Base-by-base conservation (phyloP, 2,113 vertebrate genomes). In the Okapia johnstoni region DNA sequence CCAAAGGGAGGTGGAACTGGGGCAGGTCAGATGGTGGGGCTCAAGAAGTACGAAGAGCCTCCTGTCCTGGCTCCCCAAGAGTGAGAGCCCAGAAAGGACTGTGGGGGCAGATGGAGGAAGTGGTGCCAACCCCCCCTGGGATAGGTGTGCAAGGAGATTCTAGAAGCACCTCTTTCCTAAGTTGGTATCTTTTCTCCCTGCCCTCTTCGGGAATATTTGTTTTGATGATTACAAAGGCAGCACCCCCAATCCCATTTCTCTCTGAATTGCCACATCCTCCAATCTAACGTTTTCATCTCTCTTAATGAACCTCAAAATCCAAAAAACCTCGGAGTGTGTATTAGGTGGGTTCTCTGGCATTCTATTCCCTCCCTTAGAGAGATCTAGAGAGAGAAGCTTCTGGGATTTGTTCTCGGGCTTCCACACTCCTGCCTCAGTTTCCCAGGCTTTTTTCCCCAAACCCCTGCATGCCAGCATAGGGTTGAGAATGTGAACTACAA, bases 351-450 rank as follows among this genome's bases (percentile, higher is more conserved):
- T 61, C 28, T 46, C 57, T 5, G 61, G 48, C 66, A 54, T 88
- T 85, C n/a, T 79, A 10, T 60, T 54, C n/a, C 21, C n/a, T 92
- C n/a, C n/a, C 19, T 33, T 15, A 15, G n/a, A 30, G 19, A 30
- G 6, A 63, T 6, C 48, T 23, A 36, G 36, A 76, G 19, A 60
- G 88, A 61, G 80, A 52, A 52, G 63, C 46, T 87, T 94, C 88
- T 54, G 30, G 70, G n/a, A 77, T 63, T 81, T 91, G n/a, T 36
- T 60, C 40, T 84, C 12, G 0, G 10, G 36, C 17, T 50, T 54
- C 33, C 89, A n/a, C 4, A 17, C 58, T 70, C 90, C 86, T 90
- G 73, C 52, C 94, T 96, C 94, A 91, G 76, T 90, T 95, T 97
- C 48, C 95, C 50, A 85, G 48, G 7, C 84, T 57, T 46, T 92